Evolutionary conservation across 2,113 vertebrate genomes (phyloP).

Genomic region (Petaurus breviceps): DNA sequence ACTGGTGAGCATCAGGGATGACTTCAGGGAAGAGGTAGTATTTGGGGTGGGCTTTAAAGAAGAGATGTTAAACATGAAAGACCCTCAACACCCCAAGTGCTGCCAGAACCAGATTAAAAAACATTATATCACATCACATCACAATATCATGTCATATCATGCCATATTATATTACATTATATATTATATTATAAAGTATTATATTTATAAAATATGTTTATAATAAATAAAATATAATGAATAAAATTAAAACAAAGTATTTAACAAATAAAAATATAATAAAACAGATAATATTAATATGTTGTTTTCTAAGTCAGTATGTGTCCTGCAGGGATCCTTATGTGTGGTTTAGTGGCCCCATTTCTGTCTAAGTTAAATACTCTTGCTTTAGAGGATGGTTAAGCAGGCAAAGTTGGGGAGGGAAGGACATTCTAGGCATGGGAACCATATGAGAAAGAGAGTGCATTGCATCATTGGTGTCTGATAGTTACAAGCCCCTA

Average conservation of each 20-base stretch:
- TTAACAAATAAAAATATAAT: neutral
- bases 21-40: neutral
- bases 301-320: neutral
- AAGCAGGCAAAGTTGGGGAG: neutral
- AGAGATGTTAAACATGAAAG: neutral
- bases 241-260: neutral
- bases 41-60: neutral
- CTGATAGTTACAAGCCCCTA: neutral
- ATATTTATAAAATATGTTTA: too few relatives aligned
- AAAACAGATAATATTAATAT: neutral
- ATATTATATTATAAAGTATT: too few relatives aligned
- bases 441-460: neutral
- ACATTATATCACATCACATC: neutral
- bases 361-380: neutral
- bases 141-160: too few relatives aligned
- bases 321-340: neutral
- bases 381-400: neutral
- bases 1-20: neutral
- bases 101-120: neutral
- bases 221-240: neutral
- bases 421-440: neutral
- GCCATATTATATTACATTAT: too few relatives aligned
- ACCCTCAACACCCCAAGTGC: neutral
- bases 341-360: neutral
- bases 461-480: neutral